Conservation (phyloP, 2,797 vertebrate genomes). For the Leptodactylus fallax region DNA sequence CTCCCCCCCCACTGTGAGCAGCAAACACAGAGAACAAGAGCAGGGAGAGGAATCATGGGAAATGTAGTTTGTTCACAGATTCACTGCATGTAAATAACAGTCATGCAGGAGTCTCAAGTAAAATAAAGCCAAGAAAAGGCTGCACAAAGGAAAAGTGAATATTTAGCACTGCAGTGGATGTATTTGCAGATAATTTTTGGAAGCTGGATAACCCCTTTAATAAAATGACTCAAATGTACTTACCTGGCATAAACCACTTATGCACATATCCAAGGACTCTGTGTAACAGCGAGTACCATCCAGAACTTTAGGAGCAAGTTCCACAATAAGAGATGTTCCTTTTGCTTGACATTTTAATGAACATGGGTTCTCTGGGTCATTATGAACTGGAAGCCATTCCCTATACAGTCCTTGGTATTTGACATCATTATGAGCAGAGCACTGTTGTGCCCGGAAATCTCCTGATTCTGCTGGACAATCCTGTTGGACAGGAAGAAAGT, state of each 20-base stretch:
- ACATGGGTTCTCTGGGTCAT: conserved; percentile 93
- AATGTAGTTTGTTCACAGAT: too few relatives aligned
- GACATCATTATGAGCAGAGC: conserved; percentile 93
- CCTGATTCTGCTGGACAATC: conserved; percentile 91
- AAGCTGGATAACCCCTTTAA: too few relatives aligned
- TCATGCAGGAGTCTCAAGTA: too few relatives aligned
- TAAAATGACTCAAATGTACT: conserved; percentile 55
- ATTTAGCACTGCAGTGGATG: too few relatives aligned
- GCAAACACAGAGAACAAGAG: too few relatives aligned
- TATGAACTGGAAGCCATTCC: conserved; percentile 92
- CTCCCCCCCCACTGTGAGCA: too few relatives aligned
- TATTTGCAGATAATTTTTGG: too few relatives aligned
- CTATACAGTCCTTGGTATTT: conserved; percentile 90
- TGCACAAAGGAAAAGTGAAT: too few relatives aligned
- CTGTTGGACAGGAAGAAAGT: conserved; percentile 71
- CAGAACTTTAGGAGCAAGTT: conserved; percentile 94
- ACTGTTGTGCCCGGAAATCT: conserved; percentile 96
- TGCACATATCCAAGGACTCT: conserved; percentile 97
- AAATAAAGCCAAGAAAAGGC: too few relatives aligned
- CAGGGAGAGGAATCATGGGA: too few relatives aligned
- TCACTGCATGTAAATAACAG: too few relatives aligned
- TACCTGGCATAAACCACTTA: conserved; percentile 95
- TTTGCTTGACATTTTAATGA: conserved; percentile 92
- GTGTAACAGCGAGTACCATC: conserved; percentile 96
- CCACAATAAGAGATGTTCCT: conserved; percentile 82